phyloP scores from a whole-genome alignment of 2,797 vertebrate genomes.

The Tadarida brasiliensis region DNA sequence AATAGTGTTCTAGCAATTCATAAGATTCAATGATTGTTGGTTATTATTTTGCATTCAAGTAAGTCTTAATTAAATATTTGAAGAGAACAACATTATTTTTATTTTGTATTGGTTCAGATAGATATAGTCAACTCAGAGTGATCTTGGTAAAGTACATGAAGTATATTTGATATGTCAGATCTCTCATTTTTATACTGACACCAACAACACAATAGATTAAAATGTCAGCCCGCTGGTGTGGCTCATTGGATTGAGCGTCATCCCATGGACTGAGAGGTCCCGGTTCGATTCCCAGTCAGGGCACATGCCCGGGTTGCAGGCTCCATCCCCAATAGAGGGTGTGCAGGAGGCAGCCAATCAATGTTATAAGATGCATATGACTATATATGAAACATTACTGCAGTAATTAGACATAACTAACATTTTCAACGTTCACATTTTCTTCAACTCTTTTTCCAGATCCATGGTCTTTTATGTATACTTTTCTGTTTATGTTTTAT shows the following conservation, averaged over 20 bases:
- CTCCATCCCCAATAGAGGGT: no score
- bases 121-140: neutral
- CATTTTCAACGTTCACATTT: slow-evolving; percentile 17
- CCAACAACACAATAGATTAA: neutral
- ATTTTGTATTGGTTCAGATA: slow-evolving; percentile 32
- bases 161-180: neutral
- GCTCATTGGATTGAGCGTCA: no score
- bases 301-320: no score
- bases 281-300: no score
- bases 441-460: slow-evolving; percentile 21
- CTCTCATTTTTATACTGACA: neutral
- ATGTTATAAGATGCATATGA: neutral
- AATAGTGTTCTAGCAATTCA: neutral
- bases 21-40: neutral
- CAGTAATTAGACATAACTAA: slow-evolving; percentile 44
- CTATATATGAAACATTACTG: neutral
- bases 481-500: slow-evolving; percentile 49
- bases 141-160: neutral
- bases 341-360: no score
- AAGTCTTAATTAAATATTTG: slow-evolving; percentile 22
- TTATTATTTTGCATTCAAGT: slow-evolving; percentile 49
- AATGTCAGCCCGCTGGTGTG: neutral
- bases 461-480: neutral
- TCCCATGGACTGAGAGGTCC: no score
- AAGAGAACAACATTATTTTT: neutral